Evolutionary conservation across 2,113 vertebrate genomes (phyloP).

Genomic region (Oncorhynchus masou): DNA sequence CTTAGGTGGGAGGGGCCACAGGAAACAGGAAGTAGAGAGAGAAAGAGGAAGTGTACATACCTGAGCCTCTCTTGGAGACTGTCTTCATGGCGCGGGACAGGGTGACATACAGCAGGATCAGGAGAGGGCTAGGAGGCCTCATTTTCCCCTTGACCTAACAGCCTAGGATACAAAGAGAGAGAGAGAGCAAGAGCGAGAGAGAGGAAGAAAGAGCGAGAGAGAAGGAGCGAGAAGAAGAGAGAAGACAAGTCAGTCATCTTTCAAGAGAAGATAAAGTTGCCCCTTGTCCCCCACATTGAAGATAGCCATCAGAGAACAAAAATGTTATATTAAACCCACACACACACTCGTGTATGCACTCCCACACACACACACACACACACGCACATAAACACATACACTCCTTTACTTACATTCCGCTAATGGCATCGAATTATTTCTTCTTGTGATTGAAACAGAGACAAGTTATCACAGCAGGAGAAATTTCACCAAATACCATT

Average conservation of each 20-base stretch:
- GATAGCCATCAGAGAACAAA: background rate
- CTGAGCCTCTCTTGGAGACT: constrained; percentile 75
- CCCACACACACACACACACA: background rate
- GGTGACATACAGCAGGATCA: constrained; percentile 70
- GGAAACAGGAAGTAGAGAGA: background rate
- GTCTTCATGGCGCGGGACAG: constrained; percentile 68
- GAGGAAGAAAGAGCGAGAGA: background rate
- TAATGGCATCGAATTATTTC: constrained; percentile 52
- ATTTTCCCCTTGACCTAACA: constrained; percentile 68
- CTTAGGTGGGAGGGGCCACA: background rate
- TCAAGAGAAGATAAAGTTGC: constrained; percentile 35
- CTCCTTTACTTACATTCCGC: constrained; percentile 23
- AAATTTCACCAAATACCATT: constrained; percentile 54
- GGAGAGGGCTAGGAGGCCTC: constrained; percentile 71
- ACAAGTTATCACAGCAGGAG: constrained; percentile 51
- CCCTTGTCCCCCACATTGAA: constrained; percentile 29
- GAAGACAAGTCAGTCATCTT: constrained; percentile 43
- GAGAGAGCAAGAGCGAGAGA: background rate
- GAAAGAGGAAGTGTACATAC: constrained; percentile 36
- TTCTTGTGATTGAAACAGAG: constrained; percentile 49
- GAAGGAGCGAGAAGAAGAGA: constrained; percentile 14
- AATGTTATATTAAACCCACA: background rate
- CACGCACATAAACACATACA: background rate
- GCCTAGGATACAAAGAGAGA: constrained; percentile 33
- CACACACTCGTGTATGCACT: background rate